These are phyloP conservation scores for Bombus balteatus DNA, from an alignment of 1,140 invertebrate species.

Conservation along the genomic window DNA sequence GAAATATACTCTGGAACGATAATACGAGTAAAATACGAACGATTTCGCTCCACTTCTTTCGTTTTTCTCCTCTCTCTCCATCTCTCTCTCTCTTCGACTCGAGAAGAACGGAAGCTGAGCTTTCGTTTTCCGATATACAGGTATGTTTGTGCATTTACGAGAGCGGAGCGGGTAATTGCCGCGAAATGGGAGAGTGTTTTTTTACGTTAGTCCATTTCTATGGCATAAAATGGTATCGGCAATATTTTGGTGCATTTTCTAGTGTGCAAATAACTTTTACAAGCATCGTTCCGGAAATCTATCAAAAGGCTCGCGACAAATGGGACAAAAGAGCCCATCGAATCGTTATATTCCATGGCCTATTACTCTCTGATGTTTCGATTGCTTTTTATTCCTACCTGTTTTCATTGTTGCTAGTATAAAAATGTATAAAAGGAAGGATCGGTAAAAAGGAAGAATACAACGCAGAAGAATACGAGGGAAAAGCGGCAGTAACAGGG, in stretches of 20 bases:
- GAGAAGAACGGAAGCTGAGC: background rate
- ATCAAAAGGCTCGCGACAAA: background rate
- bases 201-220: conserved; percentile 9
- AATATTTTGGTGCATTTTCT: background rate
- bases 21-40: background rate
- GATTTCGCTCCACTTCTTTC: background rate
- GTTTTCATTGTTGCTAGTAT: background rate
- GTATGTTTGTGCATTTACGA: background rate
- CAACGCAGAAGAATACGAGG: background rate
- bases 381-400: too few relatives aligned
- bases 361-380: background rate
- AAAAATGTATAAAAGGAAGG: background rate
- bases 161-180: background rate
- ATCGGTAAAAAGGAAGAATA: background rate
- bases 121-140: background rate
- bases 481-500: background rate
- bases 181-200: background rate
- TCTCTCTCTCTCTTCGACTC: too few relatives aligned
- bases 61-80: too few relatives aligned
- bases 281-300: background rate
- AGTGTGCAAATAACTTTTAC: background rate
- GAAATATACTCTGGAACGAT: background rate
- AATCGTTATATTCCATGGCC: background rate
- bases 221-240: background rate
- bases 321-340: background rate